phyloP scores from a whole-genome alignment of 2,797 vertebrate genomes.

The Phoeniculus purpureus region DNA sequence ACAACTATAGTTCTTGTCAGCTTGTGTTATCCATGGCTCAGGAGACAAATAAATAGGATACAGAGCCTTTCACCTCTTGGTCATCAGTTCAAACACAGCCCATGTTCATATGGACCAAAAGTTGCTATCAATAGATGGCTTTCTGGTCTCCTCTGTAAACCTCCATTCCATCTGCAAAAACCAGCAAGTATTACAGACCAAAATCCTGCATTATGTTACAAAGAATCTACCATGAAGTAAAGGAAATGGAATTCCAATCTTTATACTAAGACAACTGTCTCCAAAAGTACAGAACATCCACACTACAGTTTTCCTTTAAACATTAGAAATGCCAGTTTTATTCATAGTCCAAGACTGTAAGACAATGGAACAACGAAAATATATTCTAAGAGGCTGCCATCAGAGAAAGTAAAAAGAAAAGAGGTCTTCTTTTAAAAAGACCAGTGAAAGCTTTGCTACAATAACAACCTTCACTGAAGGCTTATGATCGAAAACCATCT shows the following conservation, averaged over 20 bases:
- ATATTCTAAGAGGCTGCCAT: not conserved
- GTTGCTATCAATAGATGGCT: not conserved
- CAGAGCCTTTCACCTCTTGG: conserved; percentile 57
- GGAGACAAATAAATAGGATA: conserved; percentile 49
- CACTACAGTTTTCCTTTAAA: not conserved
- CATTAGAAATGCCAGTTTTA: not conserved
- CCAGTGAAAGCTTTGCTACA: not conserved
- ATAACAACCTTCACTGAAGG: not conserved
- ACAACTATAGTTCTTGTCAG: conserved; percentile 53
- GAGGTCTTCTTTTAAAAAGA: not conserved
- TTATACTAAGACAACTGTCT: not conserved
- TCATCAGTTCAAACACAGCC: conserved; percentile 12
- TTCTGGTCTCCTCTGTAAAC: not conserved
- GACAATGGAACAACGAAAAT: not conserved
- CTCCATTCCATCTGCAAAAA: not conserved
- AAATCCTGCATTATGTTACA: not conserved
- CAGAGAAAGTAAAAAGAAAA: not conserved
- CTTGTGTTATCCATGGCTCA: conserved; percentile 66
- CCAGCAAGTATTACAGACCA: not conserved
- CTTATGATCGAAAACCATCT: not conserved
- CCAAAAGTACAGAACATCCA: not conserved
- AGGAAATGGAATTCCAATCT: not conserved
- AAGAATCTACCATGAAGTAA: rapidly evolving
- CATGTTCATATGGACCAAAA: not conserved
- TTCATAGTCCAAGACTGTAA: not conserved